Evolutionary conservation across 2,888 invertebrate species (phyloP).

Genomic region (Stictocephala bisonia): DNA sequence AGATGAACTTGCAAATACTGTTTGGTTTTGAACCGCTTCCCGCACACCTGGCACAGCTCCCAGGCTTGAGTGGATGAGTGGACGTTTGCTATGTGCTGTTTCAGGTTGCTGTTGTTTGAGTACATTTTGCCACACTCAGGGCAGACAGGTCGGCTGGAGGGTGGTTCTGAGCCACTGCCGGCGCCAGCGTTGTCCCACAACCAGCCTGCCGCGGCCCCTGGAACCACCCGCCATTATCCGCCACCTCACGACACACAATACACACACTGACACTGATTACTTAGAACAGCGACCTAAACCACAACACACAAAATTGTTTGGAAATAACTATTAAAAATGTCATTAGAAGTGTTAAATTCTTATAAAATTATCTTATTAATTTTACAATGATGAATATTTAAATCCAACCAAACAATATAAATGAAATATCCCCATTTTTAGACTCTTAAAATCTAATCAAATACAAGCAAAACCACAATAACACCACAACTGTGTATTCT

Average conservation of each 20-base stretch:
- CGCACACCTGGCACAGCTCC: constrained; percentile 74
- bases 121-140: constrained; percentile 76
- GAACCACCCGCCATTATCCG: constrained; percentile 44
- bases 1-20: constrained; percentile 78
- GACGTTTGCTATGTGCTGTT: constrained; percentile 77
- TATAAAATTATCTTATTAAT: too few relatives aligned
- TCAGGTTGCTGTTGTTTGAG: constrained; percentile 76
- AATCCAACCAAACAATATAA: too few relatives aligned
- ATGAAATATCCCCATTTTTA: too few relatives aligned
- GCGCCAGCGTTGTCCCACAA: constrained; percentile 47
- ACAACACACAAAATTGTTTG: too few relatives aligned
- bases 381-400: too few relatives aligned
- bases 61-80: constrained; percentile 72
- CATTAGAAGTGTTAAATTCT: too few relatives aligned
- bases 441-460: too few relatives aligned
- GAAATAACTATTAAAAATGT: too few relatives aligned
- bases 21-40: constrained; percentile 76
- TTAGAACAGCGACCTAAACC: too few relatives aligned
- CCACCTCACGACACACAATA: constrained; percentile 4
- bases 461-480: too few relatives aligned
- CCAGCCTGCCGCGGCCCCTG: constrained; percentile 51
- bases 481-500: too few relatives aligned
- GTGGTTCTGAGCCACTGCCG: constrained; percentile 26
- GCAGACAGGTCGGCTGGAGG: constrained; percentile 69
- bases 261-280: not conserved